These are phyloP conservation scores for Chinchilla lanigera DNA, from an alignment of 2,113 vertebrate genomes.

Conservation along the genomic window DNA sequence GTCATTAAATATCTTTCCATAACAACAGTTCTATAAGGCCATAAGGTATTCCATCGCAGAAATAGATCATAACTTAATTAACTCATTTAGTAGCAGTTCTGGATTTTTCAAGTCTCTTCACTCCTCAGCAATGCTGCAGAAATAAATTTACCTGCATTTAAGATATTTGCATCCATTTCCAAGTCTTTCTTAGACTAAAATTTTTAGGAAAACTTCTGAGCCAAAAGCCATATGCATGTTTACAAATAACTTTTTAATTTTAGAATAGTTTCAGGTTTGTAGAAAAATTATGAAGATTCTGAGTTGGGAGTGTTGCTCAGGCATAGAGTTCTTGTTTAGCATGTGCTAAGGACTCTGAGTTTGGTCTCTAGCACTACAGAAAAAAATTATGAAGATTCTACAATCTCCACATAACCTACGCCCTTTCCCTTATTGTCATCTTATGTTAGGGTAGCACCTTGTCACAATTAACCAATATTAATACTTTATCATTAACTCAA, in stretches of 20 bases:
- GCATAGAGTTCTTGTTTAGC: background rate
- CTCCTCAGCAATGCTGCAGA: background rate
- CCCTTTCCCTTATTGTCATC: background rate
- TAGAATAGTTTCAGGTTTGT: constrained; percentile 1
- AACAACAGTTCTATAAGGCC: constrained; percentile 23
- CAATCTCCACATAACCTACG: background rate
- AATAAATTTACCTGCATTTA: constrained; percentile 8
- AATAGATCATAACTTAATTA: background rate
- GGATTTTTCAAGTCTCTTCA: background rate
- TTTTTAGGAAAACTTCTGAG: constrained; percentile 52
- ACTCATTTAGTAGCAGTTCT: background rate
- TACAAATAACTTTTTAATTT: constrained; percentile 28
- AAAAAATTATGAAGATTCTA: constrained; percentile 41
- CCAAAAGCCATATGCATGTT: background rate
- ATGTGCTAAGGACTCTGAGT: background rate
- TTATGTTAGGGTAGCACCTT: background rate
- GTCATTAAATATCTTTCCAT: constrained; percentile 50
- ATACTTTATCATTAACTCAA: constrained; percentile 18
- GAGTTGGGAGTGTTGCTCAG: background rate
- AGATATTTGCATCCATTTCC: constrained; percentile 46
- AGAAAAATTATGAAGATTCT: constrained; percentile 42
- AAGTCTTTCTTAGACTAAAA: constrained; percentile 55
- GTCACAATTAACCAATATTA: background rate
- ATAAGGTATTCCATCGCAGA: background rate
- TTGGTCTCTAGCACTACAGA: background rate